Percentiles rank a stretch among this genome's conserved stretches.
phyloP scores from a whole-genome alignment of 2,113 vertebrate genomes.

The Phalacrocorax aristotelis region DNA sequence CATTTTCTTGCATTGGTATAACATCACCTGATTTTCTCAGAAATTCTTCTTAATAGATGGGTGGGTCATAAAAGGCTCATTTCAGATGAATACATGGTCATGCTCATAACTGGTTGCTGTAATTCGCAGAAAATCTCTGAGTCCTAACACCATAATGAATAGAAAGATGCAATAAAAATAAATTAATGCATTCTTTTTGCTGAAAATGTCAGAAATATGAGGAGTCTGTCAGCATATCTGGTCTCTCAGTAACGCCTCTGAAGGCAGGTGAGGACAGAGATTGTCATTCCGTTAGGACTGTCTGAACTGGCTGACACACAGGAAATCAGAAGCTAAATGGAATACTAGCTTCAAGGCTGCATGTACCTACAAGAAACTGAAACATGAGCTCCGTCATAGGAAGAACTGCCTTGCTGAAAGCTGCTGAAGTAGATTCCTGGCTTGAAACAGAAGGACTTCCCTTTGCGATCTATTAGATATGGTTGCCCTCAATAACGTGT shows the following conservation, averaged over 20 bases:
- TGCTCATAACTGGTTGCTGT: neutral
- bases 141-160: neutral
- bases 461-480: neutral
- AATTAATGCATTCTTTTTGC: neutral
- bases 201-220: neutral
- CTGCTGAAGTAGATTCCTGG: neutral
- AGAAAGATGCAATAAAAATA: neutral
- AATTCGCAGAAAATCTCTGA: neutral
- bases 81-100: neutral
- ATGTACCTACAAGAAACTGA: neutral
- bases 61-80: neutral
- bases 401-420: neutral
- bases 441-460: neutral
- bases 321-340: neutral
- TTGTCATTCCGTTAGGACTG: fast-evolving
- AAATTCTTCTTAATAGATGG: neutral
- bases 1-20: neutral
- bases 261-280: neutral
- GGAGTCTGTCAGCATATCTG: neutral
- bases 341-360: neutral
- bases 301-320: neutral
- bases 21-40: neutral
- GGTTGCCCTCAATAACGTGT: neutral
- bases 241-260: neutral
- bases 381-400: neutral